phyloP scores from a whole-genome alignment of 2,113 vertebrate species.

The Serilophus lunatus region DNA sequence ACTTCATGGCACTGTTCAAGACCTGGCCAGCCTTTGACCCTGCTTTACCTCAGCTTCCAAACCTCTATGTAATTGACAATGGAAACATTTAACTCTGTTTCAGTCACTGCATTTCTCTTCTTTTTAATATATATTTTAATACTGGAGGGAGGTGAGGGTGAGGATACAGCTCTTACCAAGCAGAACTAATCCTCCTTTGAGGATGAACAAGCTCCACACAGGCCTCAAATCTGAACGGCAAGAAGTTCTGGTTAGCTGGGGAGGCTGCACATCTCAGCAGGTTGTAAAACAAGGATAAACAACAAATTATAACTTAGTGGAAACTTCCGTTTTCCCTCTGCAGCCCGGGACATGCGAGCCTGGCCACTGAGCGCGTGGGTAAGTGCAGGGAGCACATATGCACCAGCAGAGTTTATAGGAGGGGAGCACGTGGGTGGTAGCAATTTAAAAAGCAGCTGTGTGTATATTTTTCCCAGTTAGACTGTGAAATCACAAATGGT shows the following conservation, averaged over 20 bases:
- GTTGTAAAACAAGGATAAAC: constrained; percentile 33
- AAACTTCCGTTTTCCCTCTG: neutral
- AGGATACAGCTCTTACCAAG: neutral
- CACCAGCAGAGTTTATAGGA: neutral
- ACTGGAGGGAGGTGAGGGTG: neutral
- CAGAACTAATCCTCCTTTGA: constrained; percentile 45
- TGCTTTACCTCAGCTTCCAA: neutral
- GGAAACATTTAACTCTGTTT: neutral
- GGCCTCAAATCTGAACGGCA: rapidly evolving
- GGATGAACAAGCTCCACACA: neutral
- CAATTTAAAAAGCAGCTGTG: constrained; percentile 11
- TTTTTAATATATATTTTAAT: constrained; percentile 33
- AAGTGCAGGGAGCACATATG: neutral
- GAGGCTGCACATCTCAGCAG: neutral
- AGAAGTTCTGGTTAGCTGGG: neutral
- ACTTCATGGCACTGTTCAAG: neutral
- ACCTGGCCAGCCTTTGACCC: neutral
- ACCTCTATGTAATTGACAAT: neutral
- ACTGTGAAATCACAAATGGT: constrained; percentile 43
- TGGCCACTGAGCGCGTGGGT: neutral
- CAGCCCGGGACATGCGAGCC: neutral
- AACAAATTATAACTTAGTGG: neutral
- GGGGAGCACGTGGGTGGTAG: constrained; percentile 28
- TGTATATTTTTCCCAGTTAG: constrained; percentile 27
- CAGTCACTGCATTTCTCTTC: neutral